Percentiles rank a stretch among this genome's conserved stretches.
Evolutionary conservation across 2,797 vertebrate genomes (phyloP).

Genomic region (Sebastes hubbsi): DNA sequence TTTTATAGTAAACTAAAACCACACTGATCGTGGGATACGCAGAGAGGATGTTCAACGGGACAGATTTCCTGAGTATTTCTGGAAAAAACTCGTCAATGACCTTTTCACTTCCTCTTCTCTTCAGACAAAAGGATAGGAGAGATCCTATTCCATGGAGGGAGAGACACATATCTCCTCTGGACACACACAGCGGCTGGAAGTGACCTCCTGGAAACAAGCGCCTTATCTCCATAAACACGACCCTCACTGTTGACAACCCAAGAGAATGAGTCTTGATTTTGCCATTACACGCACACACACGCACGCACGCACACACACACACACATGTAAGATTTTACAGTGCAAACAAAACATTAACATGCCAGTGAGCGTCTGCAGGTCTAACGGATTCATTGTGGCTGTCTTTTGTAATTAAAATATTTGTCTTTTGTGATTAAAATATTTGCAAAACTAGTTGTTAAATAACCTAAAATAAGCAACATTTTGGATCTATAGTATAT

Average conservation of each 20-base stretch:
- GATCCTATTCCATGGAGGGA: constrained; percentile 34
- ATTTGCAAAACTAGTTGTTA: no score
- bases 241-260: constrained; percentile 32
- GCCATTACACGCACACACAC: background rate
- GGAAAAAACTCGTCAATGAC: constrained; percentile 43
- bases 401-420: no score
- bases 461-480: no score
- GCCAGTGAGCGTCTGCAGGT: background rate
- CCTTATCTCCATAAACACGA: constrained; percentile 73
- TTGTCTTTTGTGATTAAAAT: no score
- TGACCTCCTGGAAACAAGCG: constrained; percentile 64
- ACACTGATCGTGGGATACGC: background rate
- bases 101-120: constrained; percentile 53
- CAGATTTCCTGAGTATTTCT: constrained; percentile 46
- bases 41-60: background rate
- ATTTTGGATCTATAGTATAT: no score
- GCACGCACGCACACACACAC: background rate
- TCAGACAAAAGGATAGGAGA: constrained; percentile 58
- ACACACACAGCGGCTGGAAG: constrained; percentile 66
- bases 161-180: constrained; percentile 57
- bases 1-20: constrained; percentile 22
- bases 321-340: background rate
- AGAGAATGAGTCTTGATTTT: constrained; percentile 41
- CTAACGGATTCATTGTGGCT: no score
- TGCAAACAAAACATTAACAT: background rate